Conservation (phyloP, 2,113 vertebrate genomes). For the Lipophrys pholis region DNA sequence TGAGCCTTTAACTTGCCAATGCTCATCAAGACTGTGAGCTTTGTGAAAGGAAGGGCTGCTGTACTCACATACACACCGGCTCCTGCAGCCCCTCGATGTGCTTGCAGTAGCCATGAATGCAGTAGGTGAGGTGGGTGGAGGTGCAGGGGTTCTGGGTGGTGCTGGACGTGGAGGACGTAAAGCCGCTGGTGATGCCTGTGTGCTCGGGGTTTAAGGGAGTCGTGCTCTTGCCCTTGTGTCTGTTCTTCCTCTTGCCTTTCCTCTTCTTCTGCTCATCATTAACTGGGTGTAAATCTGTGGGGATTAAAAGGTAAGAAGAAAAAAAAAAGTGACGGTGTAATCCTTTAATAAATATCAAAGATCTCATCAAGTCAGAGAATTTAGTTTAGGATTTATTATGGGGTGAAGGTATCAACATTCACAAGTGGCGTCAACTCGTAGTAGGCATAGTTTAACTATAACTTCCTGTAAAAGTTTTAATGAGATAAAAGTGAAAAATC, state of each 20-base stretch:
- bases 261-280: slow-evolving; percentile 59
- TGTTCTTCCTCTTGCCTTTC: slow-evolving; percentile 69
- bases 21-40: too few relatives aligned
- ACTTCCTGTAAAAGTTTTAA: too few relatives aligned
- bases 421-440: too few relatives aligned
- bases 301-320: background rate
- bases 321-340: too few relatives aligned
- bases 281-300: slow-evolving; percentile 19
- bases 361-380: too few relatives aligned
- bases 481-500: too few relatives aligned
- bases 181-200: slow-evolving; percentile 22
- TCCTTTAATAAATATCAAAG: too few relatives aligned
- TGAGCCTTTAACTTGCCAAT: too few relatives aligned
- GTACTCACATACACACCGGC: slow-evolving; percentile 83
- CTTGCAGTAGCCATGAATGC: slow-evolving; percentile 84
- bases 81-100: slow-evolving; percentile 78
- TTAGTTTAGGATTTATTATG: too few relatives aligned
- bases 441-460: too few relatives aligned
- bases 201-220: slow-evolving; percentile 61
- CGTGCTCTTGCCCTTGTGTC: slow-evolving; percentile 54
- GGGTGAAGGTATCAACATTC: too few relatives aligned
- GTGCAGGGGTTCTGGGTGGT: slow-evolving; percentile 77
- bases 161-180: slow-evolving; percentile 30
- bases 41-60: too few relatives aligned
- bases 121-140: slow-evolving; percentile 79